These are phyloP conservation scores for Sparus aurata DNA, from an alignment of 2,797 vertebrate genomes.

Conservation along the genomic window DNA sequence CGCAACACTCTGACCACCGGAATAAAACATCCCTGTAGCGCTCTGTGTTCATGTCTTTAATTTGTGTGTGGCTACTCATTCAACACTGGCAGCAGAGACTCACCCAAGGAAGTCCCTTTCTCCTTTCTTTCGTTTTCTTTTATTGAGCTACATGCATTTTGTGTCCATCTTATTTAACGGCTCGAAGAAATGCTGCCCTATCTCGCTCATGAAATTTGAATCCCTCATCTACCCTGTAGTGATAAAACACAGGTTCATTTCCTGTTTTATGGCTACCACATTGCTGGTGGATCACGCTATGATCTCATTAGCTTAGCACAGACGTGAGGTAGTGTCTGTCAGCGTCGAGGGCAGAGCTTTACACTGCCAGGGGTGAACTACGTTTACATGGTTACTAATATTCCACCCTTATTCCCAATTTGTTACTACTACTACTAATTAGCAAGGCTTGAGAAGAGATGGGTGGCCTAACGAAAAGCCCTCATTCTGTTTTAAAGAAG, in stretches of 20 bases:
- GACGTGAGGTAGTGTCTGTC: conserved; percentile 17
- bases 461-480: no score
- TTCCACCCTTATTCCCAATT: no score
- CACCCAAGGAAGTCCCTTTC: neutral
- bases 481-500: no score
- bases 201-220: conserved; percentile 26
- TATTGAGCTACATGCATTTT: neutral
- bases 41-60: neutral
- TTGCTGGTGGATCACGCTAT: conserved; percentile 8
- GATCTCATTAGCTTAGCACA: conserved; percentile 8
- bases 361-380: neutral
- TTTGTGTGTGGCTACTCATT: conserved; percentile 12
- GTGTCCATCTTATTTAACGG: conserved; percentile 12
- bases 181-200: conserved; percentile 25
- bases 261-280: conserved; percentile 12
- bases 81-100: conserved; percentile 2
- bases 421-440: no score
- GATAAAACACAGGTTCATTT: conserved; percentile 30
- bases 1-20: conserved; percentile 14
- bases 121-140: no score
- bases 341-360: neutral
- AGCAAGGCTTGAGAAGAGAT: no score
- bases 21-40: conserved; percentile 14
- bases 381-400: no score
- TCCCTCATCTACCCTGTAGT: conserved; percentile 8